Base-by-base conservation (phyloP, 2,113 vertebrate genomes). In the Monopterus albus region DNA sequence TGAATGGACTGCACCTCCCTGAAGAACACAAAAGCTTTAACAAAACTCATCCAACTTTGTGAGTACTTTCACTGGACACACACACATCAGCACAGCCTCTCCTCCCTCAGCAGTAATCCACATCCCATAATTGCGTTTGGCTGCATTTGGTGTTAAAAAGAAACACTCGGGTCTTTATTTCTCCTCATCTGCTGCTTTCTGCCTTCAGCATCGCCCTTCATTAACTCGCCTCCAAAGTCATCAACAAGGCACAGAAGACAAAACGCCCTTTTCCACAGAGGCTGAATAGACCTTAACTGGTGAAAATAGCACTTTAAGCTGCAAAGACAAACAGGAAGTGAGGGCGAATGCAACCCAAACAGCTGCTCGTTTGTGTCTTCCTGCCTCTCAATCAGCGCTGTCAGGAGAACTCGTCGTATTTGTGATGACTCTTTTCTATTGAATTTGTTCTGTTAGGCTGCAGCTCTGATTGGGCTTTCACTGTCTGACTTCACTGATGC, bases 391-490 rank as follows among this genome's bases (percentile, higher is more conserved):
- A 33, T 75, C 73, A 50, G 65, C 18, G 35, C 43, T 20, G 57
- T 57, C 62, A 21, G 28, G 6, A 49, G 28, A 43, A 75, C 45
- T 55, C 12, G 64, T 70, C 17, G 29, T 64, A 73, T 82, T 76
- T 60, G 20, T 74, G 57, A 35, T 21, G 67, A 60, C 2, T 59
- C 50, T 63, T 43, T 45, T 69, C 53, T 51, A 38, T 42, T 43
- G 49, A 10, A 43, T 72, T 43, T 23, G 36, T 67, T 78, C 59
- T 79, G 43, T 51, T 49, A 50, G 23, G 68, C 66, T 4, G 18
- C 53, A 3, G 59, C 78, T 78, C 69, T 87, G 80, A 84, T 80
- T 80, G 79, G 46, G 47, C 81, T 70, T 69, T 84, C 64, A 74
- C 38, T 55, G 53, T 47, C 50, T 77, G 71, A 50, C 75, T 81